Evolutionary conservation across 2,888 invertebrate genomes (phyloP).

Genomic region (Gymnosoma rotundatum): DNA sequence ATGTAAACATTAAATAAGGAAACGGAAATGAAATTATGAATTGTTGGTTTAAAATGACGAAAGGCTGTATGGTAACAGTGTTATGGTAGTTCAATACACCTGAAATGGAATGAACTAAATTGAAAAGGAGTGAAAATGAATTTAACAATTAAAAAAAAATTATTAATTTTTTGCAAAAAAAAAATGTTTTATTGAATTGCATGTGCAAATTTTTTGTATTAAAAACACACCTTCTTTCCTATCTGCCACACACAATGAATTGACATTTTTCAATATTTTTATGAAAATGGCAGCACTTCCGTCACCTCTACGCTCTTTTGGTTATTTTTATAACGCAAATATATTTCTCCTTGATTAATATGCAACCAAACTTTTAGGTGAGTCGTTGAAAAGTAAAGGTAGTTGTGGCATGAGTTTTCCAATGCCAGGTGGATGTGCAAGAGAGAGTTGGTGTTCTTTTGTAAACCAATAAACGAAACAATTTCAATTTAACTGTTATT

Average conservation of each 20-base stretch:
- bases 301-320: not conserved
- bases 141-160: no score
- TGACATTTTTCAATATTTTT: conserved; percentile 51
- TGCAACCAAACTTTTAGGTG: not conserved
- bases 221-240: no score
- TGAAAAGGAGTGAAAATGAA: no score
- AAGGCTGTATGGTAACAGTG: not conserved
- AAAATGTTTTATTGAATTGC: no score
- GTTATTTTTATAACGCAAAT: conserved; percentile 11
- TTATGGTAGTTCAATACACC: no score
- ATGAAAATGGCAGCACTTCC: conserved; percentile 31
- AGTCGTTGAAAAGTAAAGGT: not conserved
- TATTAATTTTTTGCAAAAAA: no score
- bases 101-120: no score
- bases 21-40: conserved; percentile 63
- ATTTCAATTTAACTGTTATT: conserved; percentile 68
- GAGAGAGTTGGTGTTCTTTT: conserved; percentile 9
- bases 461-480: conserved; percentile 56
- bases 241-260: not conserved
- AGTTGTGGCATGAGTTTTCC: conserved; percentile 15
- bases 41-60: not conserved
- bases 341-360: conserved; percentile 2
- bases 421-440: conserved; percentile 18
- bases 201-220: no score
- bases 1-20: conserved; percentile 18